phyloP scores from a whole-genome alignment of 2,113 vertebrate genomes.

The Syrrhaptes paradoxus region DNA sequence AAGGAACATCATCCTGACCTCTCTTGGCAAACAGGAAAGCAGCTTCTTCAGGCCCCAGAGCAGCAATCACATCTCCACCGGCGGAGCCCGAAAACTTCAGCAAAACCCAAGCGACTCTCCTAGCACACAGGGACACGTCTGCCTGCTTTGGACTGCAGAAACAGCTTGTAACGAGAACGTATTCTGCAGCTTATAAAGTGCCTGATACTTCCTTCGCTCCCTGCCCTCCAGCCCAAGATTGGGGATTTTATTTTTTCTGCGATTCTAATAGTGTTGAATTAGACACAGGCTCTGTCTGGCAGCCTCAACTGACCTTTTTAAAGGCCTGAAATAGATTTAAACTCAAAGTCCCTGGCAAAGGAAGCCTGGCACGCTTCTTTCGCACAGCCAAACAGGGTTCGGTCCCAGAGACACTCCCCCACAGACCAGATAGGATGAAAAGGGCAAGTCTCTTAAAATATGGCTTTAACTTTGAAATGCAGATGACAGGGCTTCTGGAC shows the following conservation, averaged over 20 bases:
- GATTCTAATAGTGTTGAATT: conserved; percentile 14
- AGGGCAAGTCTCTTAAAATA: conserved; percentile 51
- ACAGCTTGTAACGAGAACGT: background rate
- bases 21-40: background rate
- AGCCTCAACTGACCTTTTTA: conserved; percentile 61
- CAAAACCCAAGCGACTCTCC: background rate
- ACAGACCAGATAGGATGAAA: conserved; percentile 49
- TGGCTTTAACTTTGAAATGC: conserved; percentile 41
- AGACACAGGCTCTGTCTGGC: conserved; percentile 46
- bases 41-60: background rate
- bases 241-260: background rate
- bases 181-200: background rate
- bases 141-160: background rate
- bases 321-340: conserved; percentile 55
- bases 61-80: background rate
- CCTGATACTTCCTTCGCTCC: background rate
- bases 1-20: background rate
- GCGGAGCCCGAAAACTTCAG: background rate
- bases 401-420: background rate
- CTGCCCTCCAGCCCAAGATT: background rate
- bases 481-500: conserved; percentile 33
- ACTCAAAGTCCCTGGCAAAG: conserved; percentile 45
- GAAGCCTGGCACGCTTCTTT: conserved; percentile 5
- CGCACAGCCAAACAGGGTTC: background rate
- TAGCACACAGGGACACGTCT: background rate